These are phyloP conservation scores for Laupala kohalensis DNA, from an alignment of 1,140 invertebrate species.

Conservation along the genomic window DNA sequence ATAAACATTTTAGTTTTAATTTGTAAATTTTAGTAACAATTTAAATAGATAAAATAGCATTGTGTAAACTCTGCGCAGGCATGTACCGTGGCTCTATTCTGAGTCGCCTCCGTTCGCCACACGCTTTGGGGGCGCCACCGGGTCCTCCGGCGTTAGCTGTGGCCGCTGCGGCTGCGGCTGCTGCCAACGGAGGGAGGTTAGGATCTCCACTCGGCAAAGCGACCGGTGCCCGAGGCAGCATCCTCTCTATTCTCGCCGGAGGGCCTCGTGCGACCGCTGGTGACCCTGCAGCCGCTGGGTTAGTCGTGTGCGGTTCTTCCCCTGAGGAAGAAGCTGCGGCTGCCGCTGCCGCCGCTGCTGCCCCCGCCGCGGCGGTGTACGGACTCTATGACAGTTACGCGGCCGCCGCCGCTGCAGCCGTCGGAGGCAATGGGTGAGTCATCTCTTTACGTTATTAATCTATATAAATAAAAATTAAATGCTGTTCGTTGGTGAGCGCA, in stretches of 20 bases:
- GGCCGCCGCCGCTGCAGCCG: conserved; percentile 5
- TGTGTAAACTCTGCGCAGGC: too few relatives aligned
- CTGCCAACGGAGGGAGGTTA: not conserved
- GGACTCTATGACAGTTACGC: conserved; percentile 8
- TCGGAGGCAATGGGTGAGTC: conserved; percentile 1
- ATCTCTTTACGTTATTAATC: too few relatives aligned
- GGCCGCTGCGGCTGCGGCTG: not conserved
- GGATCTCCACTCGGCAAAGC: not conserved
- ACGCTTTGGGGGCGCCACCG: not conserved
- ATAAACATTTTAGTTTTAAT: too few relatives aligned
- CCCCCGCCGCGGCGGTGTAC: not conserved
- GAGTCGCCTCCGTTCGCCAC: conserved; percentile 4
- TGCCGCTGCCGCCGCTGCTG: not conserved
- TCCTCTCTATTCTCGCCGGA: conserved; percentile 6
- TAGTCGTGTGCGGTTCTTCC: not conserved
- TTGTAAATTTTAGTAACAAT: too few relatives aligned
- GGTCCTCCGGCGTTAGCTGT: not conserved
- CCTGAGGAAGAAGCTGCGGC: conserved; percentile 1
- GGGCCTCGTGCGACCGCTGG: conserved; percentile 2
- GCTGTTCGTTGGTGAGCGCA: too few relatives aligned
- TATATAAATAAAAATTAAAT: too few relatives aligned
- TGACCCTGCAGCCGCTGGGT: not conserved
- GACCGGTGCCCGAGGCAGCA: not conserved
- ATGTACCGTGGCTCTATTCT: conserved; percentile 6
- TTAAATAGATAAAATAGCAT: too few relatives aligned